Conservation (phyloP, 2,888 invertebrate species). For the Machimus atricapillus region DNA sequence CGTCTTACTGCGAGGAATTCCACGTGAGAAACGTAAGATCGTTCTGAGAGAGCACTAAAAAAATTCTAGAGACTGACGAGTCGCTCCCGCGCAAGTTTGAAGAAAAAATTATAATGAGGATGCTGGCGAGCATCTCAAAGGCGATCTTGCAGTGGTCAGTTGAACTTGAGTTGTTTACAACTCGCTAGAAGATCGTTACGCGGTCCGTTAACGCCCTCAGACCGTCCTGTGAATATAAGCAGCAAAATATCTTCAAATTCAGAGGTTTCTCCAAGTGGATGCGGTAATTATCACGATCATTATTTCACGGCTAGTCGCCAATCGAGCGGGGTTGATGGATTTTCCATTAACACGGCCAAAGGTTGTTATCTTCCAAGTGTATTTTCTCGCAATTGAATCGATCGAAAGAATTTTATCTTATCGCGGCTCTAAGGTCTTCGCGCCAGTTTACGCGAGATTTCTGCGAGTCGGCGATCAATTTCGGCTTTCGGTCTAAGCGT, state of each 20-base stretch:
- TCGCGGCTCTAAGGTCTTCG: neutral
- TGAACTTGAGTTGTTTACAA: neutral
- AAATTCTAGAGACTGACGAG: neutral
- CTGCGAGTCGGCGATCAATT: neutral
- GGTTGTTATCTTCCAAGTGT: neutral
- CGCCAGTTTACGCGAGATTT: conserved; percentile 5
- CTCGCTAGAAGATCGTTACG: neutral
- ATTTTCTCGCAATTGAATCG: neutral
- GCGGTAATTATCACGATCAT: neutral
- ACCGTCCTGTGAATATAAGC: neutral
- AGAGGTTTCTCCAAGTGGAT: neutral
- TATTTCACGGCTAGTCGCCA: neutral
- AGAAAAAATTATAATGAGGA: neutral
- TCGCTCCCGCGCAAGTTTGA: neutral
- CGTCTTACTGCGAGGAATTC: neutral
- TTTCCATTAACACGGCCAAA: conserved; percentile 2
- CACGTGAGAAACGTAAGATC: neutral
- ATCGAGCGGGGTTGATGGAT: neutral
- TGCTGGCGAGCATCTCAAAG: neutral
- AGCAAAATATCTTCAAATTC: neutral
- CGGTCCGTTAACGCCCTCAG: neutral
- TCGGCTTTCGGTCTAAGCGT: neutral
- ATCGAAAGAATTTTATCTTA: conserved; percentile 34
- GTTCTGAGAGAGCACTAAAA: neutral
- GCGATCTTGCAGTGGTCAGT: conserved; percentile 1